Conservation (phyloP, 2,797 vertebrate genomes). For the Spinus olivaceus region DNA sequence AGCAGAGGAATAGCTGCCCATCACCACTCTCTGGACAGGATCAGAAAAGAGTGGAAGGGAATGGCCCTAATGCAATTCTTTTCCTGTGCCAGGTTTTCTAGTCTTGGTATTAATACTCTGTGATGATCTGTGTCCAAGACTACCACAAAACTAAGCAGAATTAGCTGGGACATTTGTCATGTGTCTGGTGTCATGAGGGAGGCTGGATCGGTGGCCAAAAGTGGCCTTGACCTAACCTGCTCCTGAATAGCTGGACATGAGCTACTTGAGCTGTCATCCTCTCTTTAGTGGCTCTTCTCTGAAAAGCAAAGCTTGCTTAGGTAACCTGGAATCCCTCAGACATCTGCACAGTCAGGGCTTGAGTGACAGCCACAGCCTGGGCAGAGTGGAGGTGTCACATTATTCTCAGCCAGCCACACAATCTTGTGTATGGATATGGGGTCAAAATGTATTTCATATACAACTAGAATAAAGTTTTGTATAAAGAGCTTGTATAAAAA, state of each 20-base stretch:
- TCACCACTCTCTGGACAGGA: background rate
- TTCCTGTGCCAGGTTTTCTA: background rate
- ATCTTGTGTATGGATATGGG: background rate
- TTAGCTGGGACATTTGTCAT: conserved; percentile 31
- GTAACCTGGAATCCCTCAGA: background rate
- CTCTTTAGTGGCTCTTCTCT: background rate
- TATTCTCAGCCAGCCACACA: background rate
- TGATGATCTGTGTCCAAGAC: conserved; percentile 6
- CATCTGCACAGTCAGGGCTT: background rate
- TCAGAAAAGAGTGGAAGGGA: conserved; percentile 6
- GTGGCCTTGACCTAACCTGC: conserved; percentile 35
- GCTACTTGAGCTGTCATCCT: conserved; percentile 14
- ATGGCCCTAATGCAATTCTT: background rate
- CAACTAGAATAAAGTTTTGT: conserved; percentile 7
- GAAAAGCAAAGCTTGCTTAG: background rate
- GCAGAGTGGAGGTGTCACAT: background rate
- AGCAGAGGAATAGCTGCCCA: conserved; percentile 13
- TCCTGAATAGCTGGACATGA: background rate
- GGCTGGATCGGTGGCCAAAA: conserved; percentile 5
- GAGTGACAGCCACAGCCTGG: background rate
- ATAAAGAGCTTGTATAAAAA: background rate
- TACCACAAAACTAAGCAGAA: conserved; percentile 31
- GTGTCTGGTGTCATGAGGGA: background rate
- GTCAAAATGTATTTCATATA: conserved; percentile 23
- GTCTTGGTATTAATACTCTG: conserved; percentile 31